A percentile compares a stretch with the other conserved stretches of the same genome.
Evolutionary conservation across 1,140 invertebrate species (phyloP).

Genomic region (Tribolium castaneum): DNA sequence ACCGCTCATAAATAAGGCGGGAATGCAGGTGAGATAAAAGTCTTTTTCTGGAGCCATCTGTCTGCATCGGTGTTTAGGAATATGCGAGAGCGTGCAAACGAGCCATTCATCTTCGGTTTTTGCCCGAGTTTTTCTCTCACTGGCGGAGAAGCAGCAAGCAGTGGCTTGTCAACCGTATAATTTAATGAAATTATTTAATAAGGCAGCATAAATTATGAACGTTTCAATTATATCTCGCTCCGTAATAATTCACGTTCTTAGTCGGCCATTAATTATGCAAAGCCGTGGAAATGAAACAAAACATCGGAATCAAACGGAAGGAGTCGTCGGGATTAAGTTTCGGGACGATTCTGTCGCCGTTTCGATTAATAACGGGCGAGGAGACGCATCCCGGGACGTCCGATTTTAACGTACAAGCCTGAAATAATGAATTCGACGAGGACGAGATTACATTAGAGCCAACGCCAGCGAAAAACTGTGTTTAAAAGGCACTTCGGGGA

Average conservation of each 20-base stretch:
- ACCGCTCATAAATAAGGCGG: background rate
- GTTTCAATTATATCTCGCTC: conserved; percentile 41
- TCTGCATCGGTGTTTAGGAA: conserved; percentile 18
- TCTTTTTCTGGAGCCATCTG: conserved; percentile 14
- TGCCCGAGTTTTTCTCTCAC: conserved; percentile 22
- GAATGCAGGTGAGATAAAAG: conserved; percentile 26
- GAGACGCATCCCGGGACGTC: background rate
- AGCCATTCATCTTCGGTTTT: conserved; percentile 29
- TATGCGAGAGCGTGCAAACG: conserved; percentile 25
- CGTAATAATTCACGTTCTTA: conserved; percentile 40
- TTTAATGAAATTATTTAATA: conserved; percentile 36
- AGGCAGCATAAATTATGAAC: conserved; percentile 41
- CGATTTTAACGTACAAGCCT: conserved; percentile 21
- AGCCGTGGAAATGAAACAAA: conserved; percentile 37
- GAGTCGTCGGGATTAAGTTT: conserved; percentile 34
- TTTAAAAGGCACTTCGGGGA: conserved; percentile 46
- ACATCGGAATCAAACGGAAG: conserved; percentile 37
- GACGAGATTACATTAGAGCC: conserved; percentile 39
- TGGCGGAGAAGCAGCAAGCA: conserved; percentile 15
- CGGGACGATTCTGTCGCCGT: conserved; percentile 23
- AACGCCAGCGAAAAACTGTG: conserved; percentile 44
- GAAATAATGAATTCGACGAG: conserved; percentile 30
- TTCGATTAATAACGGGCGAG: conserved; percentile 34
- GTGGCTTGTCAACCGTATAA: conserved; percentile 31
- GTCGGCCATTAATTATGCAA: conserved; percentile 39